phyloP scores from a whole-genome alignment of 2,113 vertebrate species.

The Solenodon paradoxus region DNA sequence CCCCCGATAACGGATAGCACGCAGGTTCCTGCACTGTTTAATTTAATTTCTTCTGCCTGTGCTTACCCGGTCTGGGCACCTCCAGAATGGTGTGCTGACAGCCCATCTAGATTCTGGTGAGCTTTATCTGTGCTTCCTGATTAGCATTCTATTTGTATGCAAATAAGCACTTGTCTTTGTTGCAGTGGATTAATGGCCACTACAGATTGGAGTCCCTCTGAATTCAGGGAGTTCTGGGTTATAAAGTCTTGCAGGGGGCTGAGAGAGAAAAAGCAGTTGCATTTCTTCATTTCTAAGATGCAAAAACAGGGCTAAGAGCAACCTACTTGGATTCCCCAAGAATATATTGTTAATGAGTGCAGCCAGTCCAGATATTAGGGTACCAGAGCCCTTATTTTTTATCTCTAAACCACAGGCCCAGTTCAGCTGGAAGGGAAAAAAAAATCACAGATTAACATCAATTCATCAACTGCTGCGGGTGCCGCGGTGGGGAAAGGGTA shows the following conservation, averaged over 20 bases:
- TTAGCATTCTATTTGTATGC: conserved; percentile 45
- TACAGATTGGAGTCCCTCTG: background rate
- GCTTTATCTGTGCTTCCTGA: background rate
- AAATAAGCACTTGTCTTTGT: conserved; percentile 43
- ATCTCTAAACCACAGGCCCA: background rate
- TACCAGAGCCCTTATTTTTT: background rate
- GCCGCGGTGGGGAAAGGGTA: background rate
- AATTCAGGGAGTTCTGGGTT: background rate
- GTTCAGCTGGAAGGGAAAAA: background rate
- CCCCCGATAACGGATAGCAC: background rate
- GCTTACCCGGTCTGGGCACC: background rate
- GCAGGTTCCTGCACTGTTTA: background rate
- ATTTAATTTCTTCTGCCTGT: background rate
- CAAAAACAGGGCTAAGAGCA: background rate
- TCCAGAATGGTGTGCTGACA: background rate
- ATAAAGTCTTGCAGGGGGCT: background rate
- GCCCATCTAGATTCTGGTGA: background rate
- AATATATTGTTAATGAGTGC: too few relatives aligned
- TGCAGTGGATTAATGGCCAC: background rate
- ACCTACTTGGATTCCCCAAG: background rate
- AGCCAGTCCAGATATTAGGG: background rate
- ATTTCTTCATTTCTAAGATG: conserved; percentile 7
- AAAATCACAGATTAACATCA: background rate
- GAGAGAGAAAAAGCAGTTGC: background rate
- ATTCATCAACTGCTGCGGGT: background rate